Evolutionary conservation across 2,888 invertebrate genomes (phyloP), one percentile per base, ranked within the genome.

Genomic region (Axea sp.): DNA sequence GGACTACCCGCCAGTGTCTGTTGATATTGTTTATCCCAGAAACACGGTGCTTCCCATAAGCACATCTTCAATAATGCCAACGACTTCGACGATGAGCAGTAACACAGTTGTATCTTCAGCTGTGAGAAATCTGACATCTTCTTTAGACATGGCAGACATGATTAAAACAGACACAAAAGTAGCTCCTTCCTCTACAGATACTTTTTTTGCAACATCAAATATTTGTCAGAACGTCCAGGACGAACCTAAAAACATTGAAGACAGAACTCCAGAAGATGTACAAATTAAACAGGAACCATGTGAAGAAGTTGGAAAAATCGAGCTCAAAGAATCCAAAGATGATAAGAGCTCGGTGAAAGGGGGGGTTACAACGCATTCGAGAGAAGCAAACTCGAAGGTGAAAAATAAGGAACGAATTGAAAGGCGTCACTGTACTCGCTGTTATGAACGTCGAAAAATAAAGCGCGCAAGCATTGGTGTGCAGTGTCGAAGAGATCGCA

Each of bases 381-480:
- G 55, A 0, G 69, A 69, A 11, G 79, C 83, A 1, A 83, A 84
- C 6, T 83, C 85, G 1, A 84, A 80, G 51, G 86, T 86, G 1
- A 84, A 84, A 57, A 82, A 83, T 1, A 82, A 77, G 11, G 84
- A 83, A 7, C 82, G 86, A 37, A 81, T 81, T 19, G 86, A 86
- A n/a, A 78, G 86, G 59, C 84, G 86, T 47, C 82, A 86, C 41
- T 93, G 93, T 82, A 91, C 92, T 65, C 90, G 91, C 72, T 94
- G 94, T 83, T 90, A 93, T 28, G 91, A 91, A 47, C 90, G 94
- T 11, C 91, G 93, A 11, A 92, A 93, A 81, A 90, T 92, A 28
- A 92, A 93, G 79, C 90, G 92, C 1, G 91, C 91, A 64, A 93
- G 92, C 77, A 91, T 93, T 71, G 94, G 94, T 8, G 92, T 93